phyloP scores from a whole-genome alignment of 2,113 vertebrate species.

The Xiphophorus hellerii region DNA sequence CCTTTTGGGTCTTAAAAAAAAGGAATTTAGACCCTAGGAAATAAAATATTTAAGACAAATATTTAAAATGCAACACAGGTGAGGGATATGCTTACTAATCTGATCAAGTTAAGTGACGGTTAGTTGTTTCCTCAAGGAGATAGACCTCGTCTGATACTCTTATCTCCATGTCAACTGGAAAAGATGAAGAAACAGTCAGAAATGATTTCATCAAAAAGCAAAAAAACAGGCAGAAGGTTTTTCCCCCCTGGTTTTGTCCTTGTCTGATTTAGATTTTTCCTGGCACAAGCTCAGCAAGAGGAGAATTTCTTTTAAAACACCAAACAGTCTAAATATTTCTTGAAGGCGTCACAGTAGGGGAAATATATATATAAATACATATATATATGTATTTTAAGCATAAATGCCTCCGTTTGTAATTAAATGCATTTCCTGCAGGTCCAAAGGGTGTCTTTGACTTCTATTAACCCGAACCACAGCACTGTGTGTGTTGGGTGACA shows the following conservation, averaged over 20 bases:
- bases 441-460: slow-evolving; percentile 22
- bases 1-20: neutral
- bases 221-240: neutral
- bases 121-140: neutral
- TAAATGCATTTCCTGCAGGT: slow-evolving; percentile 9
- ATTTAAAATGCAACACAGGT: neutral
- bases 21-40: neutral
- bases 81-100: neutral
- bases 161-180: slow-evolving; percentile 2
- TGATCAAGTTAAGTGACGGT: neutral
- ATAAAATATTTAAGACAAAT: neutral
- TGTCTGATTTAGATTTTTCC: neutral
- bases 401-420: neutral
- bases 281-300: neutral
- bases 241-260: neutral
- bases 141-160: neutral
- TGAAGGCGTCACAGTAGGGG: neutral
- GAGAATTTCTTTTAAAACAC: no score
- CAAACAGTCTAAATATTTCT: neutral
- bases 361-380: no score
- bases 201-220: neutral
- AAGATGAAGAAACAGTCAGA: slow-evolving; percentile 11
- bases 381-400: no score
- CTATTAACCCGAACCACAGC: slow-evolving; percentile 16
- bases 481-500: slow-evolving; percentile 14